These are phyloP conservation scores for Pitangus sulphuratus DNA, from an alignment of 2,797 vertebrate species.

Conservation along the genomic window DNA sequence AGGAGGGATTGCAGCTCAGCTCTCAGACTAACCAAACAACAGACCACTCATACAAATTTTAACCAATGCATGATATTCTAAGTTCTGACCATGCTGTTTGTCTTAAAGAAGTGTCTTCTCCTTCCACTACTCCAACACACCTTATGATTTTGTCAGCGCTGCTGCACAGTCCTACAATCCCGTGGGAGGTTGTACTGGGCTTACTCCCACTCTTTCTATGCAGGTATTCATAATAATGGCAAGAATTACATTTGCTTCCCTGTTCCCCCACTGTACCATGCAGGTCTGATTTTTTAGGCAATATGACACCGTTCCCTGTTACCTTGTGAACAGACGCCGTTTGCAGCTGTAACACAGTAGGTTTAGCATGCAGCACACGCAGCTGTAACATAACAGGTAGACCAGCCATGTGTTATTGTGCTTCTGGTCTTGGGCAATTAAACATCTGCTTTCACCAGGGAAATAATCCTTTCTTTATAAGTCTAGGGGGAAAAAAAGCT, in stretches of 20 bases:
- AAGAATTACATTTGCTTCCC: background rate
- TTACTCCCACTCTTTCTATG: background rate
- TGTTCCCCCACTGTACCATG: background rate
- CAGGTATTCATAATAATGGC: background rate
- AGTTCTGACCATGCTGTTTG: accelerated
- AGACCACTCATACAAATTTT: background rate
- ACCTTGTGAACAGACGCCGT: background rate
- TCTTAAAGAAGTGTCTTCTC: background rate
- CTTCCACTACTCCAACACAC: background rate
- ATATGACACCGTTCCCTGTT: background rate
- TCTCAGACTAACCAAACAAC: background rate
- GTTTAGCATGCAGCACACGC: background rate
- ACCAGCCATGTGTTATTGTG: background rate
- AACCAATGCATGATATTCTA: background rate
- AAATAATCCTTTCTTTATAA: constrained; percentile 20
- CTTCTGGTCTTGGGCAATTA: constrained; percentile 34
- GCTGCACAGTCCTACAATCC: background rate
- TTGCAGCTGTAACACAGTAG: background rate
- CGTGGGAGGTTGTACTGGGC: accelerated
- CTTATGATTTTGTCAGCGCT: accelerated
- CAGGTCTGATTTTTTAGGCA: background rate
- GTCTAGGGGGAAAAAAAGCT: background rate
- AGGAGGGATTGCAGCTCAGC: background rate
- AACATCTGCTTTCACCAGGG: constrained; percentile 41
- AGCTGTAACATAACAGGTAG: background rate